Base-by-base conservation (phyloP, 2,797 vertebrate species). In the Mus minutoides region DNA sequence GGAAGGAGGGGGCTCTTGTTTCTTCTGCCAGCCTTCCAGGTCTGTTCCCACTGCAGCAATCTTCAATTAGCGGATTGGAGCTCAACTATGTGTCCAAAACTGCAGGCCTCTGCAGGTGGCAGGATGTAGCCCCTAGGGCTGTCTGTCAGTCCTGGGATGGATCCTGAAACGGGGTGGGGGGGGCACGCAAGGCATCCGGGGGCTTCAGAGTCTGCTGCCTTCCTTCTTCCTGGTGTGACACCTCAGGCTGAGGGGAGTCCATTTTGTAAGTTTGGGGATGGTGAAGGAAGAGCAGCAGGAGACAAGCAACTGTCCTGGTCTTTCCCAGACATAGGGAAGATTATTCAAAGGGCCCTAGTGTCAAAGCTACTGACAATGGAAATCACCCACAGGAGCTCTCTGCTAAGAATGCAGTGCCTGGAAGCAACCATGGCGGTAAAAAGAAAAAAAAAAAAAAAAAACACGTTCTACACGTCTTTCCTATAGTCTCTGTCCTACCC, bases 171-270 rank as follows among this genome's bases (percentile, higher is more conserved):
- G 0, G 3, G 43, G 19, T 10, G 4, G 3, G 4, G 4, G 0
- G 60, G 7, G 13, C 21, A 16, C 1, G 9, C 56, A 34, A 31
- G 37, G 37, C 22, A 29, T 5, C 10, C 34, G 0, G 0, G 12
- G 22, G 84, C 16, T 34, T 24, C 11, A 17, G 19, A 13, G 3
- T 49, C 11, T 21, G 22, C 31, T 3, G 1, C 8, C 52, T n/a
- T 49, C 21, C 21, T 34, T 14, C n/a, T 49, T 26, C 16, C 1
- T 29, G 37, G 14, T 2, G 11, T 3, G 76, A 80, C 49, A 19
- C 75, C 62, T n/a, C 6, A 0, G 11, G 75, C 31, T 29, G 52
- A n/a, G 34, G 9, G 2, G 24, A 94, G 54, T 40, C 80, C 64
- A 9, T 8, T 17, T 29, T 5, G 16, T 73, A 37, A 46, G 31